Conservation (phyloP, 2,113 vertebrate species). For the Lota lota region DNA sequence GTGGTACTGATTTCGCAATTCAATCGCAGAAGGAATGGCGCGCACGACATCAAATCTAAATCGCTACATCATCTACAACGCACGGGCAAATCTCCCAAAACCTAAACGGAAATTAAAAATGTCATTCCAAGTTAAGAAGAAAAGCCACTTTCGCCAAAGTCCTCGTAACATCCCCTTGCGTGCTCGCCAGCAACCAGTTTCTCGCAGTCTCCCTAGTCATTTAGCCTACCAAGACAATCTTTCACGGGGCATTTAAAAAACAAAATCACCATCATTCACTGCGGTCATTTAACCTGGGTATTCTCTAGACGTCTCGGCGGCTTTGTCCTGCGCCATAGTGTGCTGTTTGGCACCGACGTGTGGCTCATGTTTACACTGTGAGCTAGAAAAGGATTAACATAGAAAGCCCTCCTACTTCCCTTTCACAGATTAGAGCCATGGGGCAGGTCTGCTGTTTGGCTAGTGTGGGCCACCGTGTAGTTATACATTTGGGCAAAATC, state of each 20-base stretch:
- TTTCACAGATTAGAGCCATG: conserved; percentile 38
- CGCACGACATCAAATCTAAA: background rate
- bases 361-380: background rate
- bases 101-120: conserved; percentile 36
- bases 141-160: conserved; percentile 8
- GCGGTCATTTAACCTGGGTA: conserved; percentile 45
- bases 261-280: no score
- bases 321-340: conserved; percentile 31
- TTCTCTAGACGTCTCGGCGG: conserved; percentile 10
- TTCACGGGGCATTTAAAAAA: no score
- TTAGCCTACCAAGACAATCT: no score
- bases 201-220: no score
- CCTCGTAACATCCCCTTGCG: conserved; percentile 12
- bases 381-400: conserved; percentile 52
- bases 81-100: background rate
- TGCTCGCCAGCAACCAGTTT: background rate
- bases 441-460: background rate
- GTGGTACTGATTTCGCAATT: conserved; percentile 61
- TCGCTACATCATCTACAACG: background rate
- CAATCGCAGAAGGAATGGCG: background rate
- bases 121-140: conserved; percentile 30
- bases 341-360: background rate
- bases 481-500: background rate
- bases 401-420: conserved; percentile 55
- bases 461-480: background rate